Base-by-base conservation (phyloP, 1,140 invertebrate genomes). In the Globodera rostochiensis region DNA sequence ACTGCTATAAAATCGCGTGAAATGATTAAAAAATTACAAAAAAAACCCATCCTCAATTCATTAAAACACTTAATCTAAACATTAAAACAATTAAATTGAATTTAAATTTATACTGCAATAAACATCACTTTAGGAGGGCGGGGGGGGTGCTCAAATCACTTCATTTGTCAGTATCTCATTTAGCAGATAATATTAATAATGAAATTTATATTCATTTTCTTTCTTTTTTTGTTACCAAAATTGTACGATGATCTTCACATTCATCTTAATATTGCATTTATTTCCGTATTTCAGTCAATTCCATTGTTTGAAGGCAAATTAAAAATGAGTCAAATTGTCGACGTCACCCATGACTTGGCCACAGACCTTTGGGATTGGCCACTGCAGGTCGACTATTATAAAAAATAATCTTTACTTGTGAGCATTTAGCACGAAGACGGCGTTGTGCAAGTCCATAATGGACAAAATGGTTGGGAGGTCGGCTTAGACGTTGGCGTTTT, bases 401-500 rank as follows among this genome's bases (percentile, higher is more conserved):
- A 64, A 3, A 6, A 45, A 13, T 15, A 15, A 25, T n/a, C 3
- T 0, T 0, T 19, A 19, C 15, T 64, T 19, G 13, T 6, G 19
- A 64, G 15, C 5, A 19, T 73, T 49, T 49, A 69, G 49, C 77
- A 78, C 25, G 66, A 78, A 13, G 77, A 78, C n/a, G 86, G 86
- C 46, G 85, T 87, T 79, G 84, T 87, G 15, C 78, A 84, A 25
- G 82, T 89, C 64, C 73, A 76, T 53, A 89, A 89, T 82, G 84
- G 82, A 45, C 25, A 36, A 6, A 86, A 89, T 19, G 87, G 87
- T 49, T 89, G 87, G 83, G 84, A 88, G 78, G 88, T 89, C 74
- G 86, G 85, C 67, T 78, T 89, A 49, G 88, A 89, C 77, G 87
- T 81, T 36, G 85, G 85, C 57, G 88, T 80, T 77, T 89, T 89